A percentile compares a stretch with the other conserved stretches of the same genome.
Evolutionary conservation across 2,888 invertebrate species (phyloP).

Genomic region (Drosophila maculinotata): DNA sequence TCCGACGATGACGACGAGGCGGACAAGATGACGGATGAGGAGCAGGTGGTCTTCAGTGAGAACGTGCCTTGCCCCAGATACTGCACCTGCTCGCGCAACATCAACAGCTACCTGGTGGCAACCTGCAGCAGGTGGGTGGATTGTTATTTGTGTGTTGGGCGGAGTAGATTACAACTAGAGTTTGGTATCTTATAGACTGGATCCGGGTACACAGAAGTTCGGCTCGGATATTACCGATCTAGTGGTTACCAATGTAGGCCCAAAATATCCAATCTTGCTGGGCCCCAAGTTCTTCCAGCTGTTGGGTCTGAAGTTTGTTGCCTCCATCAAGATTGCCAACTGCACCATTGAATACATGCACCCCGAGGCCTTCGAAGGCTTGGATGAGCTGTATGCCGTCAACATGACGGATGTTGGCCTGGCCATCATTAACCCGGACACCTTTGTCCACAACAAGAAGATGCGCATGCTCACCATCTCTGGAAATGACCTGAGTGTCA

Average conservation of each 20-base stretch:
- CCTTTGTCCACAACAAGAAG: conserved; percentile 89
- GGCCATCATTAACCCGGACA: conserved; percentile 88
- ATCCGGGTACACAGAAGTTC: conserved; percentile 89
- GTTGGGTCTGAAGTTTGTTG: conserved; percentile 88
- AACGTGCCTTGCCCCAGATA: conserved; percentile 87
- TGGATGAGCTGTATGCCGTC: conserved; percentile 89
- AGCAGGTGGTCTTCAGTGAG: conserved; percentile 82
- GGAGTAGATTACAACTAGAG: accelerated
- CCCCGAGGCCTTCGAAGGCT: conserved; percentile 89
- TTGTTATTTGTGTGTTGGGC: neutral
- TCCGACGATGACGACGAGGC: conserved; percentile 75
- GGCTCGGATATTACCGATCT: conserved; percentile 89
- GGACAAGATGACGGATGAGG: conserved; percentile 79
- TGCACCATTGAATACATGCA: conserved; percentile 89
- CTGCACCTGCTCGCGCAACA: conserved; percentile 87
- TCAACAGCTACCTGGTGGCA: conserved; percentile 87
- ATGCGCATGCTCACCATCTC: conserved; percentile 89
- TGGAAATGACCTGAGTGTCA: conserved; percentile 87
- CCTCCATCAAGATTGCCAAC: conserved; percentile 89
- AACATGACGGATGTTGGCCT: conserved; percentile 90
- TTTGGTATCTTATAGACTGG: conserved; percentile 84
- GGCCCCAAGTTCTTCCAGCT: conserved; percentile 88
- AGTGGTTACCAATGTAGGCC: conserved; percentile 88
- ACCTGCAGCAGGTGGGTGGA: conserved; percentile 87
- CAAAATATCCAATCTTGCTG: conserved; percentile 87